Percentiles rank a stretch among this genome's conserved stretches.
These are phyloP conservation scores for Coregonus ussuriensis DNA, from an alignment of 2,797 vertebrate species.

Conservation along the genomic window DNA sequence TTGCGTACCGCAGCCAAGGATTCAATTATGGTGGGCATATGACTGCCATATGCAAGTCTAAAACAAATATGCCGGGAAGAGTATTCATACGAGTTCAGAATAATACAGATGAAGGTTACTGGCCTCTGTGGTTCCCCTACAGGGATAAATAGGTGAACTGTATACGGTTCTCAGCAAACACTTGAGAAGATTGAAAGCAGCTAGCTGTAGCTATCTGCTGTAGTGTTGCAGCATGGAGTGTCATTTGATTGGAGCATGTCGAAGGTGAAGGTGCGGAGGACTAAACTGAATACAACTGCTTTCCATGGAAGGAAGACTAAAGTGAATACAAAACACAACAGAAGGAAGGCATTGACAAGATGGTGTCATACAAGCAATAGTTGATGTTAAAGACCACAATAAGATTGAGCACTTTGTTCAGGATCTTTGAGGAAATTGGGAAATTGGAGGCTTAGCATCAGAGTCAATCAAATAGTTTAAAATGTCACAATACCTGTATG, in stretches of 20 bases:
- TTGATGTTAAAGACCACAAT: background rate
- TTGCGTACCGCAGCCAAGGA: slow-evolving; percentile 35
- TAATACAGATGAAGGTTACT: slow-evolving; percentile 38
- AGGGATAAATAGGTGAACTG: background rate
- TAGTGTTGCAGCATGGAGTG: background rate
- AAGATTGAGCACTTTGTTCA: background rate
- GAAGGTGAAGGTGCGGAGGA: background rate
- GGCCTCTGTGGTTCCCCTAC: slow-evolving; percentile 13
- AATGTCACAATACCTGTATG: too few relatives aligned
- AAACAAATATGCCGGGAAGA: slow-evolving; percentile 48
- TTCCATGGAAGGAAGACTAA: background rate
- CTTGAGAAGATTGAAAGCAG: background rate
- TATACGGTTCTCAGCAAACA: background rate
- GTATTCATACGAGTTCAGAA: slow-evolving; percentile 43
- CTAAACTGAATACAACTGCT: background rate
- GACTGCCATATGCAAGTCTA: slow-evolving; percentile 51
- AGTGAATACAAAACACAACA: background rate
- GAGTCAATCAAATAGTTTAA: too few relatives aligned
- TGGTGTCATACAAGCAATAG: background rate
- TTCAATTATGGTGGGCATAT: slow-evolving; percentile 60
- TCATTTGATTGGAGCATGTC: background rate
- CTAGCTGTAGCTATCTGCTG: background rate
- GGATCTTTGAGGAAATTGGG: too few relatives aligned
- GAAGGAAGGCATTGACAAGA: background rate
- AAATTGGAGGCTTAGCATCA: too few relatives aligned